Evolutionary conservation across 2,113 vertebrate species (phyloP), one percentile per base, ranked within the genome.

Genomic region (Caranx melampygus): DNA sequence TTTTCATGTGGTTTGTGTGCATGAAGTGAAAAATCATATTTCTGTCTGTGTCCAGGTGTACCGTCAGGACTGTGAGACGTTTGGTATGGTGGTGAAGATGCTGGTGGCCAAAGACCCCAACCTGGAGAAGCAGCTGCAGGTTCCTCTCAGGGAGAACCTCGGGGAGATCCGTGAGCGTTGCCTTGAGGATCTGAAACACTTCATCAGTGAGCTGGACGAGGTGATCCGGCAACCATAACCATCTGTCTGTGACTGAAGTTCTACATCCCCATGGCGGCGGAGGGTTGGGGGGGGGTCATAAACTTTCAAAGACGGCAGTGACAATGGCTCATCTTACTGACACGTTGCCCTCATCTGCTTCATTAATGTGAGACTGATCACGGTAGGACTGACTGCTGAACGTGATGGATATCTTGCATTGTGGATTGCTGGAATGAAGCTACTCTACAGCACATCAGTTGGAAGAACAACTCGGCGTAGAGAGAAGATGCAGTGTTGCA

Each of bases 61-160:
- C 93, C 95, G 96, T 49, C 97, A 98, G 88, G 98, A 99, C 94
- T 99, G 98, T 72, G 98, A 99, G 94, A 99, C 97, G 1, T 99
- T 99, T 31, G 97, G 98, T 68, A 97, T 98, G 96, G 98, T 99
- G 69, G 98, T 99, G 89, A 99, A 99, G 94, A 99, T 99, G 98
- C 95, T 99, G 8, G 97, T 99, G 64, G 96, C 97, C 59, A 99
- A 99, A 93, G 98, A 99, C 75, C 96, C 97, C 4, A 95, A 95
- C 0, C 91, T 99, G 92, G 98, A 99, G 94, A 98, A 97, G 81
- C 95, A 96, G 85, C 95, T 99, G 81, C 97, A 99, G 92, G 96
- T 96, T 90, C 97, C 98, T 3, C 91, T 99, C 63, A 94, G 96
- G 79, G 97, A 99, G 89, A 99, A 99, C 89, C 96, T 99, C 26